Evolutionary conservation across 2,113 vertebrate species (phyloP).

Genomic region (Lagopus leucura): DNA sequence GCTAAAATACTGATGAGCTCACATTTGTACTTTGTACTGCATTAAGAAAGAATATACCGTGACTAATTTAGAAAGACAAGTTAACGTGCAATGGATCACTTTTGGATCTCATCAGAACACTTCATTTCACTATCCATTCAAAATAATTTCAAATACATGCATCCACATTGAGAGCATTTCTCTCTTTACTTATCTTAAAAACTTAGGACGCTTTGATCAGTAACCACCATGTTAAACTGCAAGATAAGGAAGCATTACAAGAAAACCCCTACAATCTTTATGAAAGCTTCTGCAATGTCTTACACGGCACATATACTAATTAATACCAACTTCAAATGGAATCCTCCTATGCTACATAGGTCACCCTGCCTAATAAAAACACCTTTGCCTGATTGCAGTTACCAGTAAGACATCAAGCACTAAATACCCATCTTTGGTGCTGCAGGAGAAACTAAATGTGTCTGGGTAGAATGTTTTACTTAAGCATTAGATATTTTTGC

Average conservation of each 20-base stretch:
- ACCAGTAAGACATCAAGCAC: neutral
- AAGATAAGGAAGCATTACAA: neutral
- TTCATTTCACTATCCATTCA: neutral
- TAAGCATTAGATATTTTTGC: neutral
- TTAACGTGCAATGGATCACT: neutral
- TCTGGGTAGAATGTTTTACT: neutral
- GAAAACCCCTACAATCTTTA: neutral
- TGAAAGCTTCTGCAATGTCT: neutral
- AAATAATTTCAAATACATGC: neutral
- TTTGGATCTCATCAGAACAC: neutral
- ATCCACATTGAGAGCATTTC: neutral
- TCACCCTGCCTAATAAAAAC: neutral
- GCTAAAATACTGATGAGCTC: neutral
- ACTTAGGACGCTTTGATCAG: neutral
- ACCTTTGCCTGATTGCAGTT: neutral
- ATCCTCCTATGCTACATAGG: neutral
- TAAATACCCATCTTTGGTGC: neutral
- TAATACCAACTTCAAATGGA: neutral
- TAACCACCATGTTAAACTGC: neutral
- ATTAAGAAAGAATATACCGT: neutral
- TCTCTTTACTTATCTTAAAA: neutral
- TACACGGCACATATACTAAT: neutral
- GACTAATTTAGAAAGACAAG: neutral
- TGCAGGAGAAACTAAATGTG: neutral
- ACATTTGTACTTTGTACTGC: neutral